Evolutionary conservation across 2,797 vertebrate species (phyloP), one percentile per base, ranked within the genome.

Genomic region (Rallus crepitans): DNA sequence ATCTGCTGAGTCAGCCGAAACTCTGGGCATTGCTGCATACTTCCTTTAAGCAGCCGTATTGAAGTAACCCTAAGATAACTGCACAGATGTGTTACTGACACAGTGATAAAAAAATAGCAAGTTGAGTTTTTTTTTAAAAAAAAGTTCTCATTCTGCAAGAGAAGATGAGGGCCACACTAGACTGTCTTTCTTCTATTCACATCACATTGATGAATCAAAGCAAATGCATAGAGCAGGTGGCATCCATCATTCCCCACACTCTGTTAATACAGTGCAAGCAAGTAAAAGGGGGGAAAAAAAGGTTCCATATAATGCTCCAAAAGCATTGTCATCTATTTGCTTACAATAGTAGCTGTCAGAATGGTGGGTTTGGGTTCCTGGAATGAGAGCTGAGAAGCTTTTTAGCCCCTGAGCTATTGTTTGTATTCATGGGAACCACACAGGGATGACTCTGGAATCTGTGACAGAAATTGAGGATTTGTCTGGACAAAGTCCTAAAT

Each of bases 351-450:
- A 75, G 73, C 80, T 90, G 71, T 77, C 89, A 94, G 71, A 86
- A 82, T 30, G 39, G 63, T 82, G 72, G 53, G 23, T 50, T 48
- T 93, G 80, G 53, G 40, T 63, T 94, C 82, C 69, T 83, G 76
- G 72, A 87, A 78, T 56, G 65, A 85, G 52, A 92, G 53, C 61
- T 78, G 87, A 90, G 82, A 53, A 87, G 82, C 56, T 60, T 69
- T 95, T 89, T 79, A 91, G 64, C 18, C 60, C 69, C 52, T 79
- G 63, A 95, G 61, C 52, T 76, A 78, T 82, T 93, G 70, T 93
- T 78, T 93, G 77, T 73, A 63, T 76, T 88, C 64, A 72, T 37
- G 47, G 87, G 68, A 92, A 81, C 27, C 7, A 7, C 47, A 31
- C 0, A 93, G 33, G 42, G 15, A 93, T 63, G 75, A 66, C 52